A percentile compares a stretch with the other conserved stretches of the same genome.
These are phyloP conservation scores for Sarcophilus harrisii DNA, from an alignment of 2,797 vertebrate genomes.

Conservation along the genomic window DNA sequence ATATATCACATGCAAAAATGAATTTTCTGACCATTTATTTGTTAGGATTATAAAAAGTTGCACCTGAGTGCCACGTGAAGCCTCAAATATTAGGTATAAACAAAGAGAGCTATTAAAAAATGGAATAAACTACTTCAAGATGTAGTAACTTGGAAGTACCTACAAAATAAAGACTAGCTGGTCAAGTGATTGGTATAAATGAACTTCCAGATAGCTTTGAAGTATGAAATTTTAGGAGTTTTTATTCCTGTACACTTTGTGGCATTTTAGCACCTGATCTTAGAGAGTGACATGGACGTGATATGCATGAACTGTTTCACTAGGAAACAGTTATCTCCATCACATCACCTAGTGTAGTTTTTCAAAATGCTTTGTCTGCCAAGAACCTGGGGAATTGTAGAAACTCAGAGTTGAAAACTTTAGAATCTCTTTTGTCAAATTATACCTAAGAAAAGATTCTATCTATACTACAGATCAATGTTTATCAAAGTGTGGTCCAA, in stretches of 20 bases:
- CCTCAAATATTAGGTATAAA: neutral
- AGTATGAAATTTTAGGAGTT: neutral
- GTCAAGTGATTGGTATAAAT: neutral
- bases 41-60: neutral
- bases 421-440: neutral
- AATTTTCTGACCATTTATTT: slow-evolving; percentile 33
- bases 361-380: neutral
- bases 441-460: neutral
- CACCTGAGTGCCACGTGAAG: neutral
- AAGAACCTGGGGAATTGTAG: neutral
- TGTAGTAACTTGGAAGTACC: neutral
- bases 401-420: neutral
- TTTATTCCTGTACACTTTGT: neutral
- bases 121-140: neutral
- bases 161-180: neutral
- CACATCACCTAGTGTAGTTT: neutral
- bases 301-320: neutral
- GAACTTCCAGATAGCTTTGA: neutral
- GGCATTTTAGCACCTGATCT: neutral
- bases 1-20: neutral
- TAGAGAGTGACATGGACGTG: neutral
- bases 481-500: too few relatives aligned
- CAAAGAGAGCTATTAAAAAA: neutral
- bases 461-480: neutral
- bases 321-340: neutral